Percentiles rank a stretch among this genome's conserved stretches.
Conservation (phyloP, 2,888 invertebrate genomes). For the Drosophila cracens region DNA sequence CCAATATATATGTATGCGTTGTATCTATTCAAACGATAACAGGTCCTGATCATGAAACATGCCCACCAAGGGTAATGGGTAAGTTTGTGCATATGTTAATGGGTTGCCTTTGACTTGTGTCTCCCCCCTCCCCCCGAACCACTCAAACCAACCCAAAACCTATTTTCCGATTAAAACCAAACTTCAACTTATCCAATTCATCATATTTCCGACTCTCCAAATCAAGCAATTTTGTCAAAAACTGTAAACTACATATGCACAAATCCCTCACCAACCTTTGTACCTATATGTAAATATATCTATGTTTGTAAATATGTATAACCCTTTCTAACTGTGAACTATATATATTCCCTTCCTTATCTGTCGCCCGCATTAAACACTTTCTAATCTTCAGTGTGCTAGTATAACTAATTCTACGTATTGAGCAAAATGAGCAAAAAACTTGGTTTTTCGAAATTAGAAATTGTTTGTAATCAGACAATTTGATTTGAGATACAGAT, state of each 20-base stretch:
- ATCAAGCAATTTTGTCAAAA: slow-evolving; percentile 24
- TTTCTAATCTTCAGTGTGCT: slow-evolving; percentile 4
- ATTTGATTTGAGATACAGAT: background rate
- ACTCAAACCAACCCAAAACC: background rate
- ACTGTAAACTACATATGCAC: slow-evolving; percentile 57
- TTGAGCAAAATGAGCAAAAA: slow-evolving; percentile 1
- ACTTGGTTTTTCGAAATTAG: background rate
- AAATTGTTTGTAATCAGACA: background rate
- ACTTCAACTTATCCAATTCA: slow-evolving; percentile 14
- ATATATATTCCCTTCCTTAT: background rate
- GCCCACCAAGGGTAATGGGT: slow-evolving; percentile 85
- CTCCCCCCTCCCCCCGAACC: slow-evolving; percentile 17
- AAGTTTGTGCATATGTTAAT: slow-evolving; percentile 79
- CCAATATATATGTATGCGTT: slow-evolving; percentile 63
- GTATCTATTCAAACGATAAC: slow-evolving; percentile 80
- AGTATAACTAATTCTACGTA: background rate
- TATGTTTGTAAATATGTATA: slow-evolving; percentile 52
- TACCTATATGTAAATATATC: slow-evolving; percentile 48
- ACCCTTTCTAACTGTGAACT: slow-evolving; percentile 9
- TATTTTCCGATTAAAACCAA: slow-evolving; percentile 15
- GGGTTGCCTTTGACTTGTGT: slow-evolving; percentile 54
- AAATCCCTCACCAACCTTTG: slow-evolving; percentile 41
- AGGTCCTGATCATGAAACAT: slow-evolving; percentile 85
- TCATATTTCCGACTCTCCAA: slow-evolving; percentile 31
- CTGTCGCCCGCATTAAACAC: slow-evolving; percentile 1